Conservation (phyloP, 2,113 vertebrate species). For the Steatornis caripensis region DNA sequence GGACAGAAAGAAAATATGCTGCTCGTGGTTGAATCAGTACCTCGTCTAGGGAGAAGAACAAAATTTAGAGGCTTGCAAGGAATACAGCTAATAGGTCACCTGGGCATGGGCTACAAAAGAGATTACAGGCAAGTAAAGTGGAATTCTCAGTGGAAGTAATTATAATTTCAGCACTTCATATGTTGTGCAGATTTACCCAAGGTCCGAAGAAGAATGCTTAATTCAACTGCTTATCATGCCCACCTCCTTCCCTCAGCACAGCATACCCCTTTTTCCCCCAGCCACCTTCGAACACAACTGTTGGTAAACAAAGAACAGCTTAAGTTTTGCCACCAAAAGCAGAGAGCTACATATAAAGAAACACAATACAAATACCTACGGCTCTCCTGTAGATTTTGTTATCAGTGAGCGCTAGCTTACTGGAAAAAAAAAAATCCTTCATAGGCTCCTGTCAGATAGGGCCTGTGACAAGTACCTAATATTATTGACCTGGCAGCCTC, state of each 20-base stretch:
- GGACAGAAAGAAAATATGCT: background rate
- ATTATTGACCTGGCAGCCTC: background rate
- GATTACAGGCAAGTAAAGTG: background rate
- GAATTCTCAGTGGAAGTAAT: constrained; percentile 29
- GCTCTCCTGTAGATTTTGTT: background rate
- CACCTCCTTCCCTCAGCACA: background rate
- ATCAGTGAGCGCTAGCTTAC: background rate
- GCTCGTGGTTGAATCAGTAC: background rate
- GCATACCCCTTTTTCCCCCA: background rate
- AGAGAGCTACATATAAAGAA: background rate
- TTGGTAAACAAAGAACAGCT: background rate
- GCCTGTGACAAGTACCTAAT: background rate
- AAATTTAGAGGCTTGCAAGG: background rate
- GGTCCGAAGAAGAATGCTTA: background rate
- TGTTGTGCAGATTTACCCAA: background rate
- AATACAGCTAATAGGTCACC: constrained; percentile 2
- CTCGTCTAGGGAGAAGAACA: background rate
- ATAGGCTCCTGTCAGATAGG: background rate
- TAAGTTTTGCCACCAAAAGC: background rate
- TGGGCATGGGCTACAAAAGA: background rate
- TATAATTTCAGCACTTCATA: background rate
- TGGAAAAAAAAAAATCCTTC: background rate
- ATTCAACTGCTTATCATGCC: background rate
- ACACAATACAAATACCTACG: background rate
- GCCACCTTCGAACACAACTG: background rate